Percentiles rank a stretch among this genome's conserved stretches.
Evolutionary conservation across 2,113 vertebrate genomes (phyloP).

Genomic region (Hymenochirus boettgeri): DNA sequence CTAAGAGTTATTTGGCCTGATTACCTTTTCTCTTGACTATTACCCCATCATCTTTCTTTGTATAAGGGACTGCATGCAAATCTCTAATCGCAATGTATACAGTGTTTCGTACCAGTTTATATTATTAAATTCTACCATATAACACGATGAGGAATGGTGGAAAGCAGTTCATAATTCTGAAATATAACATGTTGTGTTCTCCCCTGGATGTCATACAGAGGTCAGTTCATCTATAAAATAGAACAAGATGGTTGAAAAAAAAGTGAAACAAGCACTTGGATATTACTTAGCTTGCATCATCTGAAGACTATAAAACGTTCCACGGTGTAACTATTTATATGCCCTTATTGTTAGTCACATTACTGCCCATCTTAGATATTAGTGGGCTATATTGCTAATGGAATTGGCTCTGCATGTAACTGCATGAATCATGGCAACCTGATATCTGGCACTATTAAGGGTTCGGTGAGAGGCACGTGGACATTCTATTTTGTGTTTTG

Average conservation of each 20-base stretch:
- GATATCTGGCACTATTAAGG: slow-evolving; percentile 18
- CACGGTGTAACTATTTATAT: not conserved
- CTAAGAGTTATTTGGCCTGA: no score
- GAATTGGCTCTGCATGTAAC: slow-evolving; percentile 13
- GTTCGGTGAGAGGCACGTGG: slow-evolving; percentile 27
- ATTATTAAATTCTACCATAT: no score
- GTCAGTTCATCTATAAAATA: not conserved
- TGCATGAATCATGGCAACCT: slow-evolving; percentile 34
- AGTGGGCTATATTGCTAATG: not conserved
- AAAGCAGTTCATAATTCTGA: no score
- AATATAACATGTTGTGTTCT: no score
- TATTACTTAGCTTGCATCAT: not conserved
- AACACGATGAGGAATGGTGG: no score
- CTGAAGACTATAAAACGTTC: not conserved
- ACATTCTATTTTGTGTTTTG: slow-evolving; percentile 32
- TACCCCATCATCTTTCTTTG: no score
- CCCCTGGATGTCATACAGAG: not conserved
- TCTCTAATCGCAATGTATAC: no score
- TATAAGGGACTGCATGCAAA: no score
- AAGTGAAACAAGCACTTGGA: not conserved
- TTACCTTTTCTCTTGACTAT: no score
- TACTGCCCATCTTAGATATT: not conserved
- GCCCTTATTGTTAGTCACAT: slow-evolving; percentile 1
- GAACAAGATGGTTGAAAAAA: not conserved
- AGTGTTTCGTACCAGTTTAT: no score